These are phyloP conservation scores for Sisor rabdophorus DNA, from an alignment of 2,113 vertebrate species.

Conservation along the genomic window DNA sequence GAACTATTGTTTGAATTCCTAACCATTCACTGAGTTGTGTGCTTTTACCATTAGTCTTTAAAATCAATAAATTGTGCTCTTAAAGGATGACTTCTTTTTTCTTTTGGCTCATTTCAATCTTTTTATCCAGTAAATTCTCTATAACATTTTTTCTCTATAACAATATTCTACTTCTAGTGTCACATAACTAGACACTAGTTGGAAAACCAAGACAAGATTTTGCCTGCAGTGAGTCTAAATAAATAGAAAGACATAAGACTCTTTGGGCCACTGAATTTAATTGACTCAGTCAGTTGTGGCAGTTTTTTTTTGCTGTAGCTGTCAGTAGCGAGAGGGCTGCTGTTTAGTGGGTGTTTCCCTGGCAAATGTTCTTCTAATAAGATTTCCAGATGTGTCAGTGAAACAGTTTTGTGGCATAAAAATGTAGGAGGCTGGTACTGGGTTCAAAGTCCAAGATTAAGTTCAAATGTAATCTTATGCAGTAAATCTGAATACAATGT, in stretches of 20 bases:
- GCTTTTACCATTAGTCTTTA: neutral
- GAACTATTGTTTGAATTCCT: neutral
- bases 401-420: slow-evolving; percentile 18
- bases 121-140: too few species aligned
- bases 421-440: slow-evolving; percentile 6
- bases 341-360: slow-evolving; percentile 58
- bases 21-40: neutral
- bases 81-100: neutral
- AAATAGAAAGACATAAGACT: slow-evolving; percentile 27
- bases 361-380: slow-evolving; percentile 59
- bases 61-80: neutral
- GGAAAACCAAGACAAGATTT: slow-evolving; percentile 1
- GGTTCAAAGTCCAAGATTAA: slow-evolving; percentile 19
- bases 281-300: slow-evolving; percentile 37
- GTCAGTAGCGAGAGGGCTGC: slow-evolving; percentile 46
- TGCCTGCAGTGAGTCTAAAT: slow-evolving; percentile 29
- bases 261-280: slow-evolving; percentile 41
- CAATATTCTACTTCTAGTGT: too few species aligned
- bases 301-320: slow-evolving; percentile 39
- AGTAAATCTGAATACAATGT: neutral
- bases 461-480: slow-evolving; percentile 5
- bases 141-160: too few species aligned
- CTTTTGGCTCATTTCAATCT: neutral
- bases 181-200: slow-evolving; percentile 7
- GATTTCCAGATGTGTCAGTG: slow-evolving; percentile 55